Conservation (phyloP, 2,797 vertebrate species). For the Argentina silus region DNA sequence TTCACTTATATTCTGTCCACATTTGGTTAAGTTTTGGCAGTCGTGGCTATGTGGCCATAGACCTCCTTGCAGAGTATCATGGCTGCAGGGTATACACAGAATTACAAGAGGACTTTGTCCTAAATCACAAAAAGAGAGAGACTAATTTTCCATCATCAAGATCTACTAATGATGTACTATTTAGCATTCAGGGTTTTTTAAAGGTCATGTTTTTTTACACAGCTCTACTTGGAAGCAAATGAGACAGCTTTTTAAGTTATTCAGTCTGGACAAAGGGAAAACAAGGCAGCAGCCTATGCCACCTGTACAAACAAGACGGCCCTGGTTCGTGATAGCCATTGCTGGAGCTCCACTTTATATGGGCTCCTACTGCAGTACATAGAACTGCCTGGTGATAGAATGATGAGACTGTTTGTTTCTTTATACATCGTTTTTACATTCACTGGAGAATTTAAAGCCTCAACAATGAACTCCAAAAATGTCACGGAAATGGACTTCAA, state of each 20-base stretch:
- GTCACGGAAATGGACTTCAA: neutral
- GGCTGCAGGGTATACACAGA: constrained; percentile 40
- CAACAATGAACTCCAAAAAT: no score
- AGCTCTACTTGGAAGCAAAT: constrained; percentile 73
- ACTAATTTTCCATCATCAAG: constrained; percentile 75
- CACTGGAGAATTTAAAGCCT: no score
- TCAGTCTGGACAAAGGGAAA: constrained; percentile 71
- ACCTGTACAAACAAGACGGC: constrained; percentile 78
- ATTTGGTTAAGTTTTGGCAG: constrained; percentile 47
- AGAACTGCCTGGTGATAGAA: constrained; percentile 40
- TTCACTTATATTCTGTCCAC: constrained; percentile 31
- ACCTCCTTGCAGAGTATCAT: constrained; percentile 35
- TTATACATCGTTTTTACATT: neutral
- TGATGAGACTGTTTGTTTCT: neutral
- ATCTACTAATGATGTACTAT: constrained; percentile 70
- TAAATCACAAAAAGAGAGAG: constrained; percentile 64
- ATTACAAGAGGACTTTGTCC: constrained; percentile 62
- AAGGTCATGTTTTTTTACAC: constrained; percentile 68
- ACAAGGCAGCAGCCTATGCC: constrained; percentile 68
- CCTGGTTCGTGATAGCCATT: constrained; percentile 64
- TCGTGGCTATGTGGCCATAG: constrained; percentile 32
- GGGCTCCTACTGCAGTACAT: constrained; percentile 53
- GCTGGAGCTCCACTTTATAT: constrained; percentile 45
- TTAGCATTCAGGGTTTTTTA: constrained; percentile 55
- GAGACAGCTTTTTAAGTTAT: constrained; percentile 55